Evolutionary conservation across 2,113 vertebrate genomes (phyloP).

Genomic region (Gavialis gangeticus): DNA sequence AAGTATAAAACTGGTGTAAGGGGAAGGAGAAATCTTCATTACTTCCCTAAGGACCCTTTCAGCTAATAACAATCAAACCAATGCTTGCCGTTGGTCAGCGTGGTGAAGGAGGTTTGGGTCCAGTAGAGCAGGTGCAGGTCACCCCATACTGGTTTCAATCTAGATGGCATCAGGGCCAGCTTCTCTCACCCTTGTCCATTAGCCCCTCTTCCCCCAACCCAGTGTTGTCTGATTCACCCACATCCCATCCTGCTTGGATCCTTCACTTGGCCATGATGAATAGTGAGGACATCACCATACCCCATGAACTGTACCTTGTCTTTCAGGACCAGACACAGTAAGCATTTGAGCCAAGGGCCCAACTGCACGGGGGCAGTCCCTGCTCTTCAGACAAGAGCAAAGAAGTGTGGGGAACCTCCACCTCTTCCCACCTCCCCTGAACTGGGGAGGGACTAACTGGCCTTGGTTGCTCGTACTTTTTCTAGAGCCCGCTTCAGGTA

Average conservation of each 20-base stretch:
- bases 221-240: neutral
- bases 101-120: too few species aligned
- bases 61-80: neutral
- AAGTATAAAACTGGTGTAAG: neutral
- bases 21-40: neutral
- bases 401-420: too few species aligned
- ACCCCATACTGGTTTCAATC: too few species aligned
- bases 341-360: neutral
- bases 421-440: too few species aligned
- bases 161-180: neutral
- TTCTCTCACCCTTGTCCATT: neutral
- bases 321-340: neutral
- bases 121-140: too few species aligned
- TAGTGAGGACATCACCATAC: too few species aligned
- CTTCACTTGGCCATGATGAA: neutral
- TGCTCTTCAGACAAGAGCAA: neutral
- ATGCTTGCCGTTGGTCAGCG: neutral
- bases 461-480: too few species aligned
- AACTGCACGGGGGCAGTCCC: neutral
- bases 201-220: neutral
- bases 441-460: too few species aligned
- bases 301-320: neutral
- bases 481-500: too few species aligned
- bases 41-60: neutral
- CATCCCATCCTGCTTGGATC: neutral